phyloP scores from a whole-genome alignment of 2,888 invertebrate genomes.

The Heliconius hortense region DNA sequence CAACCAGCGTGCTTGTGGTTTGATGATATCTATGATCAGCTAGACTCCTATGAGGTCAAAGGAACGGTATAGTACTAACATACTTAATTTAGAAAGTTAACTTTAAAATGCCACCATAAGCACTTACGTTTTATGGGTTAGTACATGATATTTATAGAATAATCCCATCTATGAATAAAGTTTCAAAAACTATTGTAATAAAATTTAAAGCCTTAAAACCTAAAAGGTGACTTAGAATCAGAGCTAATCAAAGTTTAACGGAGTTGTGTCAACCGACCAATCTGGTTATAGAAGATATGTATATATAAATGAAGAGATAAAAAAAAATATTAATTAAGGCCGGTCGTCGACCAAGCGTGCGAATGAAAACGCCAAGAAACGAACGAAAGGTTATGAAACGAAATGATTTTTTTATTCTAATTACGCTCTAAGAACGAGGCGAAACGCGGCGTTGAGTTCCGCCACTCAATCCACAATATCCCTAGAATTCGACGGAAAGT shows the following conservation, averaged over 20 bases:
- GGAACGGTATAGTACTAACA: conserved; percentile 28
- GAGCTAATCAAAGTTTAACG: no score
- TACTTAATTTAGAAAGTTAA: neutral
- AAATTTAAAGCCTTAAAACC: no score
- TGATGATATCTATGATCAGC: conserved; percentile 9
- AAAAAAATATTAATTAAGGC: no score
- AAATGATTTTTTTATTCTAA: neutral
- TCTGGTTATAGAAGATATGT: no score
- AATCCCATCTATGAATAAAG: no score
- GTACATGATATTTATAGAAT: neutral
- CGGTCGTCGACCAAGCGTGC: no score
- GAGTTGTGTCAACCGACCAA: no score
- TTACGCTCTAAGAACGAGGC: neutral
- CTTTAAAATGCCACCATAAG: neutral
- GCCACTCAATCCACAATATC: neutral
- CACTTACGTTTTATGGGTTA: neutral
- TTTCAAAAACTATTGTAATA: no score
- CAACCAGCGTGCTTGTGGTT: conserved; percentile 35
- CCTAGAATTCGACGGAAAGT: neutral
- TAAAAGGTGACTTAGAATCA: no score
- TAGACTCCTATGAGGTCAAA: conserved; percentile 13
- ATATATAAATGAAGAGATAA: no score
- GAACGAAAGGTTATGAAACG: no score
- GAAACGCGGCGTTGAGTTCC: neutral
- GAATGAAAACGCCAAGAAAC: no score